Percentiles rank a stretch among this genome's conserved stretches.
phyloP scores from a whole-genome alignment of 2,888 invertebrate genomes.

The Dryococelus australis region DNA sequence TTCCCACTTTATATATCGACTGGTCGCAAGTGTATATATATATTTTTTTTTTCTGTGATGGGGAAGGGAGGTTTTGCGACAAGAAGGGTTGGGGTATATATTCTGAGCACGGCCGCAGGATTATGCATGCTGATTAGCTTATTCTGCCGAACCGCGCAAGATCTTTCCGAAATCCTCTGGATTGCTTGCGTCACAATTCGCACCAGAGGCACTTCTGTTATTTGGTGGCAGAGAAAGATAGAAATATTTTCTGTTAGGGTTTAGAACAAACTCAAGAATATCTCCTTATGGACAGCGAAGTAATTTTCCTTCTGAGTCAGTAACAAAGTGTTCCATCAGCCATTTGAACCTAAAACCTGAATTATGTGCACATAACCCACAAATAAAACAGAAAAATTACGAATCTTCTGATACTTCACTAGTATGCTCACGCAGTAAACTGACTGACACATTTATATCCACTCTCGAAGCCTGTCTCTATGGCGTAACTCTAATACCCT shows the following conservation, averaged over 20 bases:
- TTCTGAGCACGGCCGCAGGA: not conserved
- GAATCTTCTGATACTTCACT: no score
- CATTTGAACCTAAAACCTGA: no score
- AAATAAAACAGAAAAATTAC: no score
- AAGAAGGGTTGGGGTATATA: not conserved
- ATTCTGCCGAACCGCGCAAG: not conserved
- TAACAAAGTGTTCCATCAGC: not conserved
- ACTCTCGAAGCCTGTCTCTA: no score
- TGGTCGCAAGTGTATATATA: not conserved
- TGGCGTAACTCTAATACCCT: no score
- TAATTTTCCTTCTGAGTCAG: not conserved
- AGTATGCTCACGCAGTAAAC: no score
- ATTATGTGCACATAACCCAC: no score
- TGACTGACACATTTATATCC: no score
- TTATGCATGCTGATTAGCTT: not conserved
- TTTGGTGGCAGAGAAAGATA: not conserved
- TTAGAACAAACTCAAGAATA: not conserved
- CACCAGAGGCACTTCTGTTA: not conserved
- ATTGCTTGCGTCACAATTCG: not conserved
- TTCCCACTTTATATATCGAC: not conserved
- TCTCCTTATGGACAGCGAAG: not conserved
- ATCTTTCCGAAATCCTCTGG: not conserved
- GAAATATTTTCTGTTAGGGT: not conserved
- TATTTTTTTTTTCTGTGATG: no score
- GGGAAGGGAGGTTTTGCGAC: not conserved